Evolutionary conservation across 1,140 invertebrate species (phyloP), one percentile per base, ranked within the genome.

Genomic region (Gonatopus flavifemur): DNA sequence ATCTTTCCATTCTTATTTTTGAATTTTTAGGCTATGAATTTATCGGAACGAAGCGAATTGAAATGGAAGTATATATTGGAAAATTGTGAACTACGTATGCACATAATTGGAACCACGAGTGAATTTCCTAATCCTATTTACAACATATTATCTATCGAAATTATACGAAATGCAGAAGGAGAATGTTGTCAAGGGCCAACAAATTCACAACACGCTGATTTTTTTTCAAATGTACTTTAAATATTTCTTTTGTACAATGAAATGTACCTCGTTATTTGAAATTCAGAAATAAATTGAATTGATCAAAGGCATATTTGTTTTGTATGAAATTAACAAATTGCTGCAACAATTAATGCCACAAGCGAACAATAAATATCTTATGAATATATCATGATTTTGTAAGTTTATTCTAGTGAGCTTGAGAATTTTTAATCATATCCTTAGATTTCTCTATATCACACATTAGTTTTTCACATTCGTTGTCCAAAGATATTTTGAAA

Each of bases 131-230:
- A 59, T 6, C 48, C 70, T 1, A 49, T 76, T 3, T 78, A 78
- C 22, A 76, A 76, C 18, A 69, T 78, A 44, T 51, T 78, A 21
- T 70, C 67, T 3, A 57, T 77, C 12, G 46, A 42, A 9, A 48
- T 16, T 7, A 33, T 49, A 13, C 21, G 38, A 24, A 30, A 50
- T 18, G 37, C 32, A 13, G 42, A 20, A 15, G 18, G 40, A 16
- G 5, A 36, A 9, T n/a, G 18, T 12, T 16, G 12, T 2, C 10
- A 5, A 9, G 32, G 6, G 18, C 21, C 45, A 44, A 36, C 43
- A 16, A 36, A 28, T 25, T 20, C 31, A 22, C 25, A 24, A 24
- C 7, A 3, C 2, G 15, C 2, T 13, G 21, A 16, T n/a, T 16
- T 5, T 13, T 12, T 1, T 9, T 50, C 6, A 9, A 2, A 30